Evolutionary conservation across 1,140 invertebrate species (phyloP).

Genomic region (Zaprionus africanus): DNA sequence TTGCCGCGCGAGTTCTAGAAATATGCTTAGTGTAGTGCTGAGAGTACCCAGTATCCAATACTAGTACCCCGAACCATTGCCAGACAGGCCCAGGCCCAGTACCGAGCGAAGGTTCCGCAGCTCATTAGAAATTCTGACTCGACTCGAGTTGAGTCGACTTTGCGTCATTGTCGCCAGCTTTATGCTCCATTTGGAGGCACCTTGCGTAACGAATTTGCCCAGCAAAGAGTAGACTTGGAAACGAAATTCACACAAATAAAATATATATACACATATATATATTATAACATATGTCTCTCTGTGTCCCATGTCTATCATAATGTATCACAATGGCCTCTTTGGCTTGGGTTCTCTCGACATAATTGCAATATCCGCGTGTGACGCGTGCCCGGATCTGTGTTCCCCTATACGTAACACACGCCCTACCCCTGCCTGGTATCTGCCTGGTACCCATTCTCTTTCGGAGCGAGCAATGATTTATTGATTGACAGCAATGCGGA

Average conservation of each 20-base stretch:
- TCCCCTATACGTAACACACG: background rate
- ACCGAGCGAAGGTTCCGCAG: slow-evolving; percentile 54
- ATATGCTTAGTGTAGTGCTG: slow-evolving; percentile 12
- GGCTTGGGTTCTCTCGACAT: background rate
- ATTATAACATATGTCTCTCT: background rate
- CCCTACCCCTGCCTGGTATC: background rate
- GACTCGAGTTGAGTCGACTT: slow-evolving; percentile 2
- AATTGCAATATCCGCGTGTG: background rate
- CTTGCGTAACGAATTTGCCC: slow-evolving; percentile 41
- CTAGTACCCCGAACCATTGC: background rate
- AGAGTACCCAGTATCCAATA: background rate
- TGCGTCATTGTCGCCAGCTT: slow-evolving; percentile 28
- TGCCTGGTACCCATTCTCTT: background rate
- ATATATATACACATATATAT: slow-evolving; percentile 3
- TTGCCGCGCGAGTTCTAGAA: slow-evolving; percentile 63
- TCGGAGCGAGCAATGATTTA: slow-evolving; percentile 26
- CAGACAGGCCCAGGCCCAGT: slow-evolving; percentile 19
- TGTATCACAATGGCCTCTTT: background rate
- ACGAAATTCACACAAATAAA: background rate
- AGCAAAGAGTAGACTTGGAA: slow-evolving; percentile 11
- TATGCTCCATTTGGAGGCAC: slow-evolving; percentile 51
- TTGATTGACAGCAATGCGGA: slow-evolving; percentile 68
- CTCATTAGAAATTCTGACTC: slow-evolving; percentile 67
- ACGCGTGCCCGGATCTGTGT: slow-evolving; percentile 9
- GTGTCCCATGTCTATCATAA: background rate